phyloP scores from a whole-genome alignment of 2,113 vertebrate genomes.

The Aythya baeri region DNA sequence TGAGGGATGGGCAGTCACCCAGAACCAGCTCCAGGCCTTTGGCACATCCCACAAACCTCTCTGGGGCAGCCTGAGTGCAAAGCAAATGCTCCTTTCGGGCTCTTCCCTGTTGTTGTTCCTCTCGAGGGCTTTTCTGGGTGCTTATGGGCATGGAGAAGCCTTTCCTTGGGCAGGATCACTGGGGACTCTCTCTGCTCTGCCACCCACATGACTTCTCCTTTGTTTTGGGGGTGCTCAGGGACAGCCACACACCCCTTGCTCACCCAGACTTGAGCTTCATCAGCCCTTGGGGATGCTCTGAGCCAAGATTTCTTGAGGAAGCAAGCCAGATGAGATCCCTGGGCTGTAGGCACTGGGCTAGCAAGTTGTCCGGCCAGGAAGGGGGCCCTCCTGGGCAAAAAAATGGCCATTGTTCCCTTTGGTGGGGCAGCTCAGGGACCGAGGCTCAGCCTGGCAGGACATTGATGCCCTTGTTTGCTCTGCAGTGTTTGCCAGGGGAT shows the following conservation, averaged over 20 bases:
- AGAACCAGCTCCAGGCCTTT: neutral
- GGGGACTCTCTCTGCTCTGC: neutral
- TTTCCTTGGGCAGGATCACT: neutral
- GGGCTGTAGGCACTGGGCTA: neutral
- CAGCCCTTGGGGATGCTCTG: neutral
- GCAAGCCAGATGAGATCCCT: neutral
- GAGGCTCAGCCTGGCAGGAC: neutral
- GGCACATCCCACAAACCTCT: neutral
- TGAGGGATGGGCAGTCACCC: neutral
- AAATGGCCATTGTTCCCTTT: neutral
- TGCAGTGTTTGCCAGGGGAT: conserved; percentile 15
- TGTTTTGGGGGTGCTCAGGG: neutral
- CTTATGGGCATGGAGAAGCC: neutral
- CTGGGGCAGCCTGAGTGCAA: neutral
- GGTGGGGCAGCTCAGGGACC: neutral
- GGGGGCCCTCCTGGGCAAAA: neutral
- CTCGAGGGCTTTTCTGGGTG: neutral
- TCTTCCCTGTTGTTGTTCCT: neutral
- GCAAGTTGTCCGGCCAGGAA: neutral
- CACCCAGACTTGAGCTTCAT: neutral
- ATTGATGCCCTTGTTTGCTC: neutral
- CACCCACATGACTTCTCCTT: neutral
- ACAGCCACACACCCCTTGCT: neutral
- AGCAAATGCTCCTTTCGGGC: neutral
- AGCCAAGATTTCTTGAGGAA: neutral